Evolutionary conservation across 2,797 vertebrate species (phyloP), one percentile per base, ranked within the genome.

Genomic region (Chelonia mydas): DNA sequence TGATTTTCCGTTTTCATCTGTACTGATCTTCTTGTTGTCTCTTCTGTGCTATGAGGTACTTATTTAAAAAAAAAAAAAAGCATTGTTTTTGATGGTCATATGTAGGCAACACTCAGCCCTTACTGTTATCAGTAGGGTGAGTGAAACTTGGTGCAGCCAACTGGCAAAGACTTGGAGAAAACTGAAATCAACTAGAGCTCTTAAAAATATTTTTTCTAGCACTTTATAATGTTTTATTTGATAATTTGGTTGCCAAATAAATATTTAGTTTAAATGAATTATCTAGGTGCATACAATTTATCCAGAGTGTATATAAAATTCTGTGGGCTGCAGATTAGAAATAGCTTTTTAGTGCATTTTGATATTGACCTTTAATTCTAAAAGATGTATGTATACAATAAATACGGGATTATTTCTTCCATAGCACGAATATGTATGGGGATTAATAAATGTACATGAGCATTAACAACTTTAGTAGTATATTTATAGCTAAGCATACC

Each of bases 341-440:
- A 68, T 89, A 68, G 82, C 23, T 93, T 90, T 89, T 78, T 55
- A 74, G 3, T 95, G 28, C 25, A 5, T 16, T 11, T 85, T 89
- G 33, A 53, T 88, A 94, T 72, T 95, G 81, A 87, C 95, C 65
- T 72, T 87, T 17, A 83, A 55, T 92, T 94, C 80, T 78, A 37
- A 16, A 61, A 74, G 87, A 87, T 94, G 82, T 86, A 90, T 87
- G 10, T 78, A 55, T 88, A 41, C 94, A 95, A 91, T 90, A 91
- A 94, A 84, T 84, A 93, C 47, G 78, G 27, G 49, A 28, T 81
- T 93, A n/a, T 49, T 94, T 91, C 65, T 76, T 76, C 74, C 86
- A 3, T 7, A 87, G 78, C 86, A 86, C 87, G 88, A 82, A 53
- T 91, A 87, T 84, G 88, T 90, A 82, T 90, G 90, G 57, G 51